Evolutionary conservation across 2,113 vertebrate genomes (phyloP), one percentile per base, ranked within the genome.

Genomic region (Phaethornis superciliosus): DNA sequence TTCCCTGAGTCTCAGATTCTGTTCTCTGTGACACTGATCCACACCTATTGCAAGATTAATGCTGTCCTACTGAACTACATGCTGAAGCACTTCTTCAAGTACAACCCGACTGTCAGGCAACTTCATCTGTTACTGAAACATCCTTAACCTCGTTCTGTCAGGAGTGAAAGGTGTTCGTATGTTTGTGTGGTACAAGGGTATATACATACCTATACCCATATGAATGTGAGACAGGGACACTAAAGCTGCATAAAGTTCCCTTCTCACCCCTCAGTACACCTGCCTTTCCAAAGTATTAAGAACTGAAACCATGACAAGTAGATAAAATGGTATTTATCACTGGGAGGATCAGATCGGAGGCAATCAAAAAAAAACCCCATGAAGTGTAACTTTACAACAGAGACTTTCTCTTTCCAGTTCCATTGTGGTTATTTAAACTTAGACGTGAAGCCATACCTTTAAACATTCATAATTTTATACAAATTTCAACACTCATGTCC

Each of bases 171-270:
- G 15, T 2, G 7, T 2, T 11, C 13, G 11, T 11, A 40, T 15
- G 49, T 4, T 2, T 1, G 4, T 11, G 40, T 5, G 4, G 10
- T 22, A 12, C 0, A 0, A 6, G 17, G 7, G 14, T 24, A 22
- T 13, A 51, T 19, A 10, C 4, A 4, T 10, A 10, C 1, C 11
- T 1, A 7, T 9, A 16, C 9, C 28, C 18, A 15, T 15, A 24
- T 13, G 49, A 51, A 13, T 1, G 6, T 0, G 28, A 52, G 5
- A 16, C 26, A 21, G 37, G 7, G 9, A 42, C 32, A 55, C 14
- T 23, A 4, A 14, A 11, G 18, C 0, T 12, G 23, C 37, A 47
- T 15, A n/a, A n/a, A 12, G n/a, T 5, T 81, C 54, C 37, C 13
- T 51, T 42, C 58, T n/a, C 78, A 56, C 58, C 30, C 65, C 9